Evolutionary conservation across 1,140 invertebrate genomes (phyloP).

Genomic region (Medauroidea extradentata): DNA sequence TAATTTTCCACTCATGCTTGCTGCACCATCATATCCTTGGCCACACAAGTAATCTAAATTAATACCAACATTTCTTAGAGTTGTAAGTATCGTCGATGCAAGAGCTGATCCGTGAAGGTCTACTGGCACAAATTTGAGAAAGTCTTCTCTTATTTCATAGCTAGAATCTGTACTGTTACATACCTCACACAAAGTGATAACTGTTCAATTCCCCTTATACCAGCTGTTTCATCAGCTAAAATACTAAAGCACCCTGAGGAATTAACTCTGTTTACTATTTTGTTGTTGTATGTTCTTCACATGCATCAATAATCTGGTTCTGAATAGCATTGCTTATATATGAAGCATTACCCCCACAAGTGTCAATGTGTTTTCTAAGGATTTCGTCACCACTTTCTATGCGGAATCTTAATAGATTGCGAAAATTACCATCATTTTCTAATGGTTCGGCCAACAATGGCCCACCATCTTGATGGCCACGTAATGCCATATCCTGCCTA

Average conservation of each 20-base stretch:
- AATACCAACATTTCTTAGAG: slow-evolving; percentile 19
- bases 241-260: slow-evolving; percentile 17
- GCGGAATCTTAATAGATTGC: slow-evolving; percentile 22
- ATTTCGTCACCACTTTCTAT: slow-evolving; percentile 20
- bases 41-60: slow-evolving; percentile 25
- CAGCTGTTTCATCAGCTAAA: slow-evolving; percentile 24
- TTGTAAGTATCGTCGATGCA: slow-evolving; percentile 20
- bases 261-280: slow-evolving; percentile 19
- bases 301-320: slow-evolving; percentile 21
- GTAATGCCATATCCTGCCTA: slow-evolving; percentile 14
- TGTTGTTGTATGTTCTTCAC: slow-evolving; percentile 14
- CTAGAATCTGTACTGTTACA: slow-evolving; percentile 3
- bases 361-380: no score
- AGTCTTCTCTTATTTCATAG: slow-evolving; percentile 17
- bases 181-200: slow-evolving; percentile 21
- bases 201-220: slow-evolving; percentile 20
- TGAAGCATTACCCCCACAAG: slow-evolving; percentile 16
- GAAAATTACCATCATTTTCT: slow-evolving; percentile 27
- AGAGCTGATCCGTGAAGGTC: slow-evolving; percentile 25
- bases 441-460: slow-evolving; percentile 12
- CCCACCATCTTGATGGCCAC: slow-evolving; percentile 14
- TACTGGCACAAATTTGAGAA: slow-evolving; percentile 27
- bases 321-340: slow-evolving; percentile 22
- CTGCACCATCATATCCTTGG: slow-evolving; percentile 34
- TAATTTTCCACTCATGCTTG: slow-evolving; percentile 30